A percentile compares a stretch with the other conserved stretches of the same genome.
Evolutionary conservation across 2,113 vertebrate genomes (phyloP).

Genomic region (Rhagologus leucostigma): DNA sequence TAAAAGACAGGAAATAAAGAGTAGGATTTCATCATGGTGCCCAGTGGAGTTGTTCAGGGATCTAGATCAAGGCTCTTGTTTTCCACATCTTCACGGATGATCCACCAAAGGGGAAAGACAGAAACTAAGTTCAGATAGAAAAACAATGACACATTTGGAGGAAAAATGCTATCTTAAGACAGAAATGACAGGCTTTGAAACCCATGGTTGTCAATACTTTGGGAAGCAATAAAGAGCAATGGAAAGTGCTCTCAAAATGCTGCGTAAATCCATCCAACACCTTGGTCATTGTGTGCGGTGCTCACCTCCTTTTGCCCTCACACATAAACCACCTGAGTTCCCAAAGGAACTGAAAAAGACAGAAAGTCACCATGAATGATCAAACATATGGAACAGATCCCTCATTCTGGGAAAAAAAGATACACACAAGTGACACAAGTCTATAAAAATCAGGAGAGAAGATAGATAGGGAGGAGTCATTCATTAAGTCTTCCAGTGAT

Average conservation of each 20-base stretch:
- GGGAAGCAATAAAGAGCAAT: background rate
- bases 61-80: background rate
- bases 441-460: background rate
- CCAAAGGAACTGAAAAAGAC: background rate
- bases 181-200: background rate
- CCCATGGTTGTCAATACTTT: background rate
- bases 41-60: background rate
- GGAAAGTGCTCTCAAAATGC: background rate
- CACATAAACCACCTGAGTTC: background rate
- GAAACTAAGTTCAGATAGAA: background rate
- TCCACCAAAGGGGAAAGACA: background rate
- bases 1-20: background rate
- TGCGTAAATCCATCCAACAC: background rate
- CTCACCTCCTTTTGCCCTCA: background rate
- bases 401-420: background rate
- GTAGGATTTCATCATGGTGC: background rate
- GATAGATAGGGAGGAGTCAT: background rate
- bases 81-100: background rate
- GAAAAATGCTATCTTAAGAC: background rate
- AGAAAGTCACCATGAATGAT: background rate
- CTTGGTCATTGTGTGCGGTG: rapidly evolving
- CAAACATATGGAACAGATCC: background rate
- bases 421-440: background rate
- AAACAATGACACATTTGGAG: background rate
- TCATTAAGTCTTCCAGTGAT: background rate